Conservation (phyloP, 2,797 vertebrate species). For the Erithacus rubecula region DNA sequence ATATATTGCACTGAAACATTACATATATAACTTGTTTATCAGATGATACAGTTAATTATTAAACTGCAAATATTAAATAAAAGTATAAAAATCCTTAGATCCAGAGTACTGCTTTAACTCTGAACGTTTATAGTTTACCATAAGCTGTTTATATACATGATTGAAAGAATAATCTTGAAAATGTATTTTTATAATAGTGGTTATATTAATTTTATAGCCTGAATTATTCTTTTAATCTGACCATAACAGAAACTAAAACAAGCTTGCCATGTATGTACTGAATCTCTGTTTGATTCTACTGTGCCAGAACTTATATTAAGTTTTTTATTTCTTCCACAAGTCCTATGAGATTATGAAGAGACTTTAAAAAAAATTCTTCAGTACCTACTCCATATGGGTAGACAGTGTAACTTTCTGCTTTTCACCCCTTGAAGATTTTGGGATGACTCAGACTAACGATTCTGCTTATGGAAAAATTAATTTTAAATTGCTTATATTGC, state of each 20-base stretch:
- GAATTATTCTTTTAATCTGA: background rate
- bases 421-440: background rate
- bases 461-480: background rate
- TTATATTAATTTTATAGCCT: background rate
- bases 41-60: background rate
- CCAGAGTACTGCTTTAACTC: background rate
- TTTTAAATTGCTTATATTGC: background rate
- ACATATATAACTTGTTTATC: background rate
- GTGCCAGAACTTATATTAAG: background rate
- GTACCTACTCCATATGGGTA: background rate
- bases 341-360: background rate
- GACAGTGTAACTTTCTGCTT: background rate
- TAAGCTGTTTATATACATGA: background rate
- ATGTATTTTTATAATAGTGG: background rate
- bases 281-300: background rate
- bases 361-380: background rate
- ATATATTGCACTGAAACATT: background rate
- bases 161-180: background rate
- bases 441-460: background rate
- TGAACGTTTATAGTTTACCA: background rate
- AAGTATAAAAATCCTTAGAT: background rate
- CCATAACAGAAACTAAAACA: background rate
- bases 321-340: background rate
- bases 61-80: background rate
- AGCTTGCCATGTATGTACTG: background rate